Evolutionary conservation across 1,140 invertebrate species (phyloP), one percentile per base, ranked within the genome.

Genomic region (Drosophila aff.): DNA sequence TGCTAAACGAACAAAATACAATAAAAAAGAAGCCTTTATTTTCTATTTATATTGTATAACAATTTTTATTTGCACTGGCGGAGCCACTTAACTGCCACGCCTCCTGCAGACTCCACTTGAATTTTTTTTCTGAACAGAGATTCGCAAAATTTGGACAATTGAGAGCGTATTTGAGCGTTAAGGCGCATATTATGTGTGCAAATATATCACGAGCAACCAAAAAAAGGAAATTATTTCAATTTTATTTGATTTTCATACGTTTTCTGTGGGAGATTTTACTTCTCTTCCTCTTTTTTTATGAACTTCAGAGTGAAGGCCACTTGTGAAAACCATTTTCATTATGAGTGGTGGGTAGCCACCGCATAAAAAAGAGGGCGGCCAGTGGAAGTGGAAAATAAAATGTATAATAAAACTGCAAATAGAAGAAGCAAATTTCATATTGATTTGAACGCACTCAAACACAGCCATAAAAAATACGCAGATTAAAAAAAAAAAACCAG

Each of bases 111-210:
- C 73, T 76, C 73, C 73, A 76, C 53, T 76, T 66, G 44, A 76
- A 58, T 23, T 38, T 58, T 38, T 60, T 60, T 57, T 28, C 15
- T 15, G 44, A 44, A 16, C 21, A 59, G 67, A 53, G 59, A 68
- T 65, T 68, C 44, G 46, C 49, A 73, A 86, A 89, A 76, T 90
- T 90, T 82, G 85, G 85, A 79, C 85, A 90, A 90, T 90, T 90
- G 85, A 90, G 68, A 90, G 79, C 79, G 85, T 91, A 85, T 90
- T 90, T 85, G 85, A 90, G 85, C 85, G 86, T 90, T 85, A 90
- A 90, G 85, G 79, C 79, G 85, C 85, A 76, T 85, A 90, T 90
- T 89, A 90, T 80, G 75, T 89, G 67, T 81, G 81, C 85, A 89
- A 90, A 90, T 90, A 90, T 82, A 82, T 79, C 61, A 73, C 21